Percentiles rank a stretch among this genome's conserved stretches.
These are phyloP conservation scores for Leptopilina syphax DNA, from an alignment of 2,888 invertebrate species.

Conservation along the genomic window DNA sequence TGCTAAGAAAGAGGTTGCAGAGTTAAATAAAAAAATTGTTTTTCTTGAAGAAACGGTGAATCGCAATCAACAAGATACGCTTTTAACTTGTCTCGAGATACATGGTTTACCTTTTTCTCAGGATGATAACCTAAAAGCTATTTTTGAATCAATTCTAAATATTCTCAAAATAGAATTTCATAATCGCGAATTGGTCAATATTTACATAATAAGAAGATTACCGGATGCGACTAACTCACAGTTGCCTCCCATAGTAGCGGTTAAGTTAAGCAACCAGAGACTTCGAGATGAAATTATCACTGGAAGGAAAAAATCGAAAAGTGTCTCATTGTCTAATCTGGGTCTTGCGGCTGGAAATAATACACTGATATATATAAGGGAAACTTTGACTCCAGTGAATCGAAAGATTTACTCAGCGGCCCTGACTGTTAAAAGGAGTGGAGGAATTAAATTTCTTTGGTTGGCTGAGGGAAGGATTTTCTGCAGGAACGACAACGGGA, in stretches of 20 bases:
- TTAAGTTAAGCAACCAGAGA: background rate
- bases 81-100: background rate
- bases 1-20: background rate
- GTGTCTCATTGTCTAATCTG: background rate
- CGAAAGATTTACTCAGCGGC: background rate
- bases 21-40: background rate
- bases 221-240: background rate
- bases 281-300: background rate
- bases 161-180: background rate
- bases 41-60: background rate
- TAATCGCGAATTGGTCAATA: background rate
- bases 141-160: background rate
- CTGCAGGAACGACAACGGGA: background rate
- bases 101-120: background rate
- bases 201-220: background rate
- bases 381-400: background rate
- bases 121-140: background rate
- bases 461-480: background rate
- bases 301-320: background rate
- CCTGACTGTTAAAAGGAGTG: background rate
- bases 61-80: background rate
- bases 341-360: background rate
- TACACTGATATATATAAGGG: background rate
- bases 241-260: background rate
- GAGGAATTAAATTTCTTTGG: background rate